Evolutionary conservation across 2,888 invertebrate genomes (phyloP).

Genomic region (Palloptera scutellata): DNA sequence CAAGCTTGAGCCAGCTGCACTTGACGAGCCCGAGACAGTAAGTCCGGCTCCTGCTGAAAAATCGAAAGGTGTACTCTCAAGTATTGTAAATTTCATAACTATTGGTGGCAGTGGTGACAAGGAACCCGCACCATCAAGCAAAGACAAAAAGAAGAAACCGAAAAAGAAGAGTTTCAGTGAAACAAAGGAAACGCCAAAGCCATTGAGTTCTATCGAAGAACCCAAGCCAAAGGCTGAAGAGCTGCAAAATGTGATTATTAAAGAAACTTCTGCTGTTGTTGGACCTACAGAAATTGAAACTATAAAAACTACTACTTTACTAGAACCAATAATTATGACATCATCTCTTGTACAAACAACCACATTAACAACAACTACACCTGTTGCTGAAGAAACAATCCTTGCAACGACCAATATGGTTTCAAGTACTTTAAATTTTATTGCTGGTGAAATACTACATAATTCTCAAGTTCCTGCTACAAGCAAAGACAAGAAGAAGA

Average conservation of each 20-base stretch:
- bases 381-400: neutral
- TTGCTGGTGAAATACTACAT: slow-evolving; percentile 32
- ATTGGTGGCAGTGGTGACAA: slow-evolving; percentile 7
- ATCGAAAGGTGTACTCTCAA: slow-evolving; percentile 1
- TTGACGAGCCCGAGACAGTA: slow-evolving; percentile 13
- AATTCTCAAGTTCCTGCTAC: slow-evolving; percentile 19
- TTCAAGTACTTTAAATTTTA: slow-evolving; percentile 28
- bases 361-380: neutral
- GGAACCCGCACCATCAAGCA: neutral
- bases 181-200: slow-evolving; percentile 33
- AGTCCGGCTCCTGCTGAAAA: slow-evolving; percentile 5
- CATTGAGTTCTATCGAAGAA: no score
- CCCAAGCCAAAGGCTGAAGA: neutral
- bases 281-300: no score
- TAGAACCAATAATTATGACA: no score
- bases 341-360: neutral
- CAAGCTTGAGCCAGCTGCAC: slow-evolving; percentile 7
- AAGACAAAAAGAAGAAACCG: slow-evolving; percentile 61
- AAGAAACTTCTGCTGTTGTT: no score
- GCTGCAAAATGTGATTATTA: no score
- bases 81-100: slow-evolving; percentile 4
- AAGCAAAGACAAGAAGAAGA: slow-evolving; percentile 40
- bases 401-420: slow-evolving; percentile 2
- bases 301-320: no score
- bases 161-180: slow-evolving; percentile 49